Conservation (phyloP, 2,797 vertebrate species). For the Sciaenops ocellatus region DNA sequence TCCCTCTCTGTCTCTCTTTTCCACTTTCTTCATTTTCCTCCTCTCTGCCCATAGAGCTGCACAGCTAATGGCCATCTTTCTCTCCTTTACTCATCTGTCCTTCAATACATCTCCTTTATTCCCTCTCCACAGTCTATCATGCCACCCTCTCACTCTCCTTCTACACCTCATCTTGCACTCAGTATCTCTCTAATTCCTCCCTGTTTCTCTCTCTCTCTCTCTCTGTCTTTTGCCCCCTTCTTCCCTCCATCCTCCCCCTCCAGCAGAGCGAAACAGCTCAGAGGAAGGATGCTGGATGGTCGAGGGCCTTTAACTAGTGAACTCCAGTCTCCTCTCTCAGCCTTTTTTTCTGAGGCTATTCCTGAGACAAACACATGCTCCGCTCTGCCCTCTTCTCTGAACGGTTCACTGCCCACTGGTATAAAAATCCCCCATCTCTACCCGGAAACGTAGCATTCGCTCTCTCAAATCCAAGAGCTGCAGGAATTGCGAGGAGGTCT, state of each 20-base stretch:
- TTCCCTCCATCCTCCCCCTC: constrained; percentile 43
- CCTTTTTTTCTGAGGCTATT: constrained; percentile 62
- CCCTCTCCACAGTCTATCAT: constrained; percentile 24
- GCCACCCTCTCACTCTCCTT: constrained; percentile 8
- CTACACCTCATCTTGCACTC: constrained; percentile 7
- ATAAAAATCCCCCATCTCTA: constrained; percentile 46
- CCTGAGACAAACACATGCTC: constrained; percentile 70
- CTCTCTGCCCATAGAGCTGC: constrained; percentile 35
- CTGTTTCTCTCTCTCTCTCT: constrained; percentile 47
- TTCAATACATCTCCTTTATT: constrained; percentile 26
- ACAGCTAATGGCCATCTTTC: constrained; percentile 53
- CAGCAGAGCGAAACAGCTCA: constrained; percentile 57
- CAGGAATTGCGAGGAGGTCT: constrained; percentile 26
- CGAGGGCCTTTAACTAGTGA: constrained; percentile 62
- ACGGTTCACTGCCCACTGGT: constrained; percentile 59
- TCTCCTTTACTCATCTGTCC: constrained; percentile 33
- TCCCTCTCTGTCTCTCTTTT: constrained; percentile 43
- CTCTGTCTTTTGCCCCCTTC: constrained; percentile 15
- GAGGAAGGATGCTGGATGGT: constrained; percentile 59
- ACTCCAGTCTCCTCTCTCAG: constrained; percentile 44
- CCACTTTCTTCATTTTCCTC: constrained; percentile 50
- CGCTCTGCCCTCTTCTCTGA: constrained; percentile 53
- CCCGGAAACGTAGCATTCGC: constrained; percentile 44
- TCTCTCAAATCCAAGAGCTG: constrained; percentile 29
- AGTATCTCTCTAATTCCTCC: constrained; percentile 30